These are phyloP conservation scores for human DNA, from an alignment of 2,113 vertebrate species.

Conservation along the genomic window DNA sequence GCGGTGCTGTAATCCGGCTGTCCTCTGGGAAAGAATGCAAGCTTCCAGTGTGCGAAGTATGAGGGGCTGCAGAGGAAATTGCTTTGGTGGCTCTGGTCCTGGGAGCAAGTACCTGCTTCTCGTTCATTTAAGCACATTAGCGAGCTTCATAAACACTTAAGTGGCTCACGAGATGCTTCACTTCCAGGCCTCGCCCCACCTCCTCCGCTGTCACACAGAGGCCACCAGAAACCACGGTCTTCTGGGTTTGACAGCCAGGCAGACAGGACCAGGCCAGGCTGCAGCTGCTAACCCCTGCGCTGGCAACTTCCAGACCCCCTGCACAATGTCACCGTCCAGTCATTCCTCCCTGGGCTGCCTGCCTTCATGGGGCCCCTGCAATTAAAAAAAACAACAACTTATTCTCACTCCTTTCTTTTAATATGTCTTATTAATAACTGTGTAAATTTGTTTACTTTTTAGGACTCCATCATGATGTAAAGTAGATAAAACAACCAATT, in stretches of 20 bases:
- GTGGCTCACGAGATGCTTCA: fast-evolving
- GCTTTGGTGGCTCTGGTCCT: not conserved
- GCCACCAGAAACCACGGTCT: not conserved
- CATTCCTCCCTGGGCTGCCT: fast-evolving
- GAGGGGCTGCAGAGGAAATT: not conserved
- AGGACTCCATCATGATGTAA: fast-evolving
- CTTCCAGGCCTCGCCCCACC: not conserved
- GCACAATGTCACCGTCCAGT: fast-evolving
- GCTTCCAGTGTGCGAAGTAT: not conserved
- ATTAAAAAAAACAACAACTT: too few species aligned
- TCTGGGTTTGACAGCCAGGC: not conserved
- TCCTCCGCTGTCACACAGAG: not conserved
- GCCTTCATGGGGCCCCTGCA: fast-evolving
- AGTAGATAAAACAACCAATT: fast-evolving
- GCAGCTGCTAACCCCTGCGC: not conserved
- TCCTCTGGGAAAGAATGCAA: not conserved
- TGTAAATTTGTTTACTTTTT: fast-evolving
- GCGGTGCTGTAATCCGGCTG: not conserved
- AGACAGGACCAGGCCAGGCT: fast-evolving
- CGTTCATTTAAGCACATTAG: not conserved
- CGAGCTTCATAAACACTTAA: not conserved
- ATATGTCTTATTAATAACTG: fast-evolving
- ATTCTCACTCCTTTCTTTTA: not conserved
- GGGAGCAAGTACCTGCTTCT: not conserved
- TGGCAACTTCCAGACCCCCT: fast-evolving